Base-by-base conservation (phyloP, 2,797 vertebrate genomes). In the Oreochromis grahami region DNA sequence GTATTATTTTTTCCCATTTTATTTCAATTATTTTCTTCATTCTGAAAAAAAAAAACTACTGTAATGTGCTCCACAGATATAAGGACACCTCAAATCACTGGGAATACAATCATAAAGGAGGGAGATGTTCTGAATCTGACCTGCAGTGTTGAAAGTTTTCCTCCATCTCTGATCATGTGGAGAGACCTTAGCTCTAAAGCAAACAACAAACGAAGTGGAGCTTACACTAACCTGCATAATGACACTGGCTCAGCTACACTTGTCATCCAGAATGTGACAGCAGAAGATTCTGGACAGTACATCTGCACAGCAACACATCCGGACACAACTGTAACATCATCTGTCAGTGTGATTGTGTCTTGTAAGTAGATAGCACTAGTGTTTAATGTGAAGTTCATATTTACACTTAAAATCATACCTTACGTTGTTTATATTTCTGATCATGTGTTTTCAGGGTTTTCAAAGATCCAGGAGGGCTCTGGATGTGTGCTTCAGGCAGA, bases 241-340 rank as follows among this genome's bases (percentile, higher is more conserved):
- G 4, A 24, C 36, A 50, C 17, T 13, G 82, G 14, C n/a, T 77
- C 86, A 6, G 53, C 51, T 58, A 32, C 53, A 13, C 87, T 94
- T 1, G 6, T 68, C 19, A 77, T 93, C 58, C 29, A 4, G 12
- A 80, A 92, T 13, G 74, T 91, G 60, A 81, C 15, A 8, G 4
- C 3, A 10, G 74, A 78, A 26, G 48, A 91, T 55, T 86, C 87
- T 8, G 94, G 91, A 29, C 48, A 2, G n/a, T 95, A 94, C 79
- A 15, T 21, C 79, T 96, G 95, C 15, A 41, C 21, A 50, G 84
- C 58, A 5, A 4, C 21, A 17, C 38, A 89, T 13, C 10, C 3
- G 38, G 24, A 83, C 6, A 51, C 3, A 1, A 84, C 43, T 6
- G 1, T 21, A 56, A 81, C 45, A 1, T 2, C 4, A 15, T 21